A percentile compares a stretch with the other conserved stretches of the same genome.
Conservation (phyloP, 37 sponge, comb jelly and placozoan species). For the Petrosia ficiformis region DNA sequence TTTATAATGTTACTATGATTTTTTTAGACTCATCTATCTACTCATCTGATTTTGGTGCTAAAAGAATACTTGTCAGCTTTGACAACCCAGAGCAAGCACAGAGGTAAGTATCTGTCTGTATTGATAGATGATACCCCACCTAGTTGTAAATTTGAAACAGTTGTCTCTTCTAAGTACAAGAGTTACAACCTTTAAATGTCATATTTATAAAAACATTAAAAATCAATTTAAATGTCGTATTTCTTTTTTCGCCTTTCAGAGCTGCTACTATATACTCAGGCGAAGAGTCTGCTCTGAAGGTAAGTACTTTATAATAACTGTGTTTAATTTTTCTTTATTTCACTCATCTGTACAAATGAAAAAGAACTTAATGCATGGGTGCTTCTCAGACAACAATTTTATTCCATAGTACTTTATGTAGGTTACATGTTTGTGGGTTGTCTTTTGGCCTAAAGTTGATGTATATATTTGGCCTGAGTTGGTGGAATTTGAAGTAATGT, state of each 20-base stretch:
- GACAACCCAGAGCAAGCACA: constrained; percentile 64
- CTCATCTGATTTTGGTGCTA: constrained; percentile 41
- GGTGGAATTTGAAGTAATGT: too few relatives aligned
- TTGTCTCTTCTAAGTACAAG: background rate
- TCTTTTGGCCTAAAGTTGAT: too few relatives aligned
- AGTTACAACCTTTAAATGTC: background rate
- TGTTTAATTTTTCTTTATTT: too few relatives aligned
- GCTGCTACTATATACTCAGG: constrained; percentile 15
- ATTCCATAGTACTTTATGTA: too few relatives aligned
- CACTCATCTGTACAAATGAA: too few relatives aligned
- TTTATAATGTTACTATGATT: too few relatives aligned
- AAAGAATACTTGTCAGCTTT: constrained; percentile 37
- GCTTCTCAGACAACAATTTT: too few relatives aligned
- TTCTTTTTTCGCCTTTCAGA: constrained; percentile 7
- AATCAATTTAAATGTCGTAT: background rate
- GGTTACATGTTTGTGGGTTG: too few relatives aligned
- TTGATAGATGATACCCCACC: background rate
- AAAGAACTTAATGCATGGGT: too few relatives aligned
- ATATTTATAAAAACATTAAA: background rate
- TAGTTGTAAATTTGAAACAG: background rate
- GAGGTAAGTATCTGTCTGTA: constrained; percentile 15
- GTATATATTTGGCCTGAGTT: too few relatives aligned
- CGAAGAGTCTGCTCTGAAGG: constrained; percentile 14
- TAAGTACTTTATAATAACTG: too few relatives aligned
- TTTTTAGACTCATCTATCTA: too few relatives aligned